These are phyloP conservation scores for Drosophila cognata DNA, from an alignment of 2,888 invertebrate genomes.

Conservation along the genomic window DNA sequence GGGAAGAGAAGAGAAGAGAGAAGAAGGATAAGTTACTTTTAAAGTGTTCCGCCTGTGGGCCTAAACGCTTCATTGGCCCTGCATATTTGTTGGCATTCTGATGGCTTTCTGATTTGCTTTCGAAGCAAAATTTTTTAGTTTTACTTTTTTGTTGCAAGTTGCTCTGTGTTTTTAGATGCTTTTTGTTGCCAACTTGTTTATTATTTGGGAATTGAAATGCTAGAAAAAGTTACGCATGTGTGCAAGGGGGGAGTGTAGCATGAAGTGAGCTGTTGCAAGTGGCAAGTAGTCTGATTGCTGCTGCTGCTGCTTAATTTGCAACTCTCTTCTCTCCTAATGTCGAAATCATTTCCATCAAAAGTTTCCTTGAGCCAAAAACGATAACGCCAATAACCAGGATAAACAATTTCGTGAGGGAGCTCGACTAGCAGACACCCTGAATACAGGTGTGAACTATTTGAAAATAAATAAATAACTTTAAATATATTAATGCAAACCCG, in stretches of 20 bases:
- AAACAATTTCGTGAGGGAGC: background rate
- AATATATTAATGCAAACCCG: background rate
- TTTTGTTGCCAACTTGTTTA: constrained; percentile 71
- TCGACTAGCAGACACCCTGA: background rate
- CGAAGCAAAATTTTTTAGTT: constrained; percentile 57
- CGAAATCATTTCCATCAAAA: constrained; percentile 58
- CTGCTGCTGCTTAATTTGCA: constrained; percentile 40
- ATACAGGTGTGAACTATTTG: background rate
- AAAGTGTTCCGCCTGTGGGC: constrained; percentile 58
- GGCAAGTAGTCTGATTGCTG: constrained; percentile 41
- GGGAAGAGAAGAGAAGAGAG: background rate
- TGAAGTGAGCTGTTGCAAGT: background rate
- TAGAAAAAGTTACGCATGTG: constrained; percentile 63
- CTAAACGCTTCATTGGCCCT: constrained; percentile 50
- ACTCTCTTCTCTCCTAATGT: constrained; percentile 47
- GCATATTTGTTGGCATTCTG: constrained; percentile 53
- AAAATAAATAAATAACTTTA: background rate
- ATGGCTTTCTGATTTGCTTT: constrained; percentile 80
- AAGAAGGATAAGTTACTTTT: constrained; percentile 77
- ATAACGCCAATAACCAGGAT: constrained; percentile 27
- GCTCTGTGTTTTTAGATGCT: constrained; percentile 50
- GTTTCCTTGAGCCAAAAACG: constrained; percentile 32
- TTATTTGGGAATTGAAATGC: constrained; percentile 79
- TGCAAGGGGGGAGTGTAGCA: background rate
- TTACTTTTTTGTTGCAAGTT: constrained; percentile 38